phyloP scores from a whole-genome alignment of 2,797 vertebrate species.

The Xenopus petersii region DNA sequence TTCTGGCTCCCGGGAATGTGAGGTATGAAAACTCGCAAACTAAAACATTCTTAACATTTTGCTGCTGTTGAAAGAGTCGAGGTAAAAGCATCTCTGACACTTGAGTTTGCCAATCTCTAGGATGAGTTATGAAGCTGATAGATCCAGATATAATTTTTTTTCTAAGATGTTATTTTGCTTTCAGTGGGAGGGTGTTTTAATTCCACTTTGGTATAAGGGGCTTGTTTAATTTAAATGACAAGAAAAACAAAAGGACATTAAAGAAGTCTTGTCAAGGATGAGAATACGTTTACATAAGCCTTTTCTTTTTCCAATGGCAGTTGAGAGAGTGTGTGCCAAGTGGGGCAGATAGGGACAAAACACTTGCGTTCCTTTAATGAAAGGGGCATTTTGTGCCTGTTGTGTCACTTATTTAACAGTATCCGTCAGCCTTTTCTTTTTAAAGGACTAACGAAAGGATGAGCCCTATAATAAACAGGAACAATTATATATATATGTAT shows the following conservation, averaged over 20 bases:
- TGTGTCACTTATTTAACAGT: conserved; percentile 50
- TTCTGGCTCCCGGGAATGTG: conserved; percentile 97
- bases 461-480: neutral
- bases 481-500: neutral
- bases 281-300: conserved; percentile 60
- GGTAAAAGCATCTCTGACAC: conserved; percentile 82
- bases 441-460: conserved; percentile 50
- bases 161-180: conserved; percentile 24
- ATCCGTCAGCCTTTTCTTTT: conserved; percentile 47
- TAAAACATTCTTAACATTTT: conserved; percentile 83
- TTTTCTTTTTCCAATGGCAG: conserved; percentile 37
- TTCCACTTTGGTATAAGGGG: conserved; percentile 58
- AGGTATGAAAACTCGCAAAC: conserved; percentile 91
- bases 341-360: conserved; percentile 53
- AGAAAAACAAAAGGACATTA: conserved; percentile 56
- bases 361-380: conserved; percentile 46
- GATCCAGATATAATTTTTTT: conserved; percentile 34
- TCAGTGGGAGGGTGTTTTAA: conserved; percentile 47
- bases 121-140: conserved; percentile 62
- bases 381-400: conserved; percentile 53
- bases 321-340: conserved; percentile 52
- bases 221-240: conserved; percentile 58
- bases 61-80: conserved; percentile 88
- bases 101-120: conserved; percentile 65
- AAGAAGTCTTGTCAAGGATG: conserved; percentile 58